Conservation (phyloP, 2,797 vertebrate genomes). For the Chloroceryle amazona region DNA sequence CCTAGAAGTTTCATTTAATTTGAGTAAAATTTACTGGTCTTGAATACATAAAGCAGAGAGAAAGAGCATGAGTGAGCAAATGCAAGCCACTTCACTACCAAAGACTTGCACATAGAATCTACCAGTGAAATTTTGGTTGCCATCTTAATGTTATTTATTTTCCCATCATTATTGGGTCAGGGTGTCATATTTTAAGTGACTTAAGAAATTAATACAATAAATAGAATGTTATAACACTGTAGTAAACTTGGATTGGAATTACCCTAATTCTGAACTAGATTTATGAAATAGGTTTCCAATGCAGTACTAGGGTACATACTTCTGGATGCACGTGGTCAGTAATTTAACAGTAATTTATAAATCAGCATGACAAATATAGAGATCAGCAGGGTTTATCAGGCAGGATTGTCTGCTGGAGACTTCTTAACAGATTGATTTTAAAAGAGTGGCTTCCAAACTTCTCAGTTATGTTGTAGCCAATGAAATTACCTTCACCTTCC, state of each 20-base stretch:
- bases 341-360: slow-evolving; percentile 37
- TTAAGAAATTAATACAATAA: background rate
- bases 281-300: background rate
- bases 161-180: background rate
- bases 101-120: background rate
- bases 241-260: background rate
- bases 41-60: background rate
- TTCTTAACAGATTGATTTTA: background rate
- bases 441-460: background rate
- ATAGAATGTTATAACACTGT: background rate
- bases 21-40: background rate
- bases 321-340: background rate
- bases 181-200: background rate
- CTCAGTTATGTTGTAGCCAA: background rate
- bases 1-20: background rate
- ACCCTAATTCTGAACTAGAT: background rate
- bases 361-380: background rate
- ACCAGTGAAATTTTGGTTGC: background rate
- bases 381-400: background rate
- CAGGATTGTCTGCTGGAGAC: background rate
- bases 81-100: rapidly evolving
- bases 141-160: background rate
- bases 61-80: background rate
- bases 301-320: background rate
- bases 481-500: background rate